Base-by-base conservation (phyloP, 37 sponge, comb jelly and placozoan genomes). In the Chondrosia reniformis region DNA sequence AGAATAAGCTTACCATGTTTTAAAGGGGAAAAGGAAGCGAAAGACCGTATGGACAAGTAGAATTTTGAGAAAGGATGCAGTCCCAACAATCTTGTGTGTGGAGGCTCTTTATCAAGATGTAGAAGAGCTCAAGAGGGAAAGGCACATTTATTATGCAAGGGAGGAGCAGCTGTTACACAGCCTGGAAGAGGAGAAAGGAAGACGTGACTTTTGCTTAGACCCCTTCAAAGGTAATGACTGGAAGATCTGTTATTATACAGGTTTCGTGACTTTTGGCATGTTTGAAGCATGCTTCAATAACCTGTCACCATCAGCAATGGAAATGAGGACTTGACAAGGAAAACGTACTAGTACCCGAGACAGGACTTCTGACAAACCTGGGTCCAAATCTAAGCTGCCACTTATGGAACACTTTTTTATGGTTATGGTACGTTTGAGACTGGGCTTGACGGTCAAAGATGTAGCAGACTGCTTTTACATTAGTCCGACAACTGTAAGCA, bases 211-310 rank as follows among this genome's bases (percentile, higher is more conserved):
- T 19, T 49, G 52, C 52, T 49, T 49, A n/a, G n/a, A n/a, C n/a
- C n/a, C n/a, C n/a, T n/a, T n/a, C n/a, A n/a, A n/a, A n/a, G n/a
- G n/a, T n/a, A n/a, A n/a, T n/a, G n/a, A n/a, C n/a, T n/a, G n/a
- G n/a, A n/a, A n/a, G n/a, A n/a, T n/a, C n/a, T n/a, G n/a, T n/a
- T n/a, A n/a, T n/a, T n/a, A n/a, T n/a, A n/a, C n/a, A n/a, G n/a
- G n/a, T n/a, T n/a, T n/a, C n/a, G n/a, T n/a, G n/a, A 63, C 65
- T 10, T 63, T n/a, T 63, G 65, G 65, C 12, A 10, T 63, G 21
- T 63, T 63, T 17, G 21, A 63, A 30, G 65, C 65, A 63, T 63
- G 65, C 65, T 63, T 63, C 21, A 25, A 63, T 63, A n/a, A n/a
- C 21, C 65, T 63, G 12, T 63, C 33, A 30, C 33, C 12, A 63